phyloP scores from a whole-genome alignment of 2,113 vertebrate genomes.

The Pipra filicauda region DNA sequence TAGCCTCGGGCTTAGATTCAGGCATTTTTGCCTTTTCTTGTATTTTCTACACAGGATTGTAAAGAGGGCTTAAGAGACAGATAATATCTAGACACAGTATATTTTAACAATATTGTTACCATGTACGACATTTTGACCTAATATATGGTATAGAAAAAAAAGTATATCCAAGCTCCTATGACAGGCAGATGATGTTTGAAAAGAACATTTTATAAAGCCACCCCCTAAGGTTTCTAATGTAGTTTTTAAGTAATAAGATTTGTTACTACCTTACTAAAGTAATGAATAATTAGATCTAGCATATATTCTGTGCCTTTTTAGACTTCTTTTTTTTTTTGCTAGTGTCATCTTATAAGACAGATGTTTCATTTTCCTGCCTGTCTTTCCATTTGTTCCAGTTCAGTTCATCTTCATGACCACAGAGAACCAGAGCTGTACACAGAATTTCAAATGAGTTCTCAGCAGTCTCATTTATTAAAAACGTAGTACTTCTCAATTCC shows the following conservation, averaged over 20 bases:
- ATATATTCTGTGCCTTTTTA: neutral
- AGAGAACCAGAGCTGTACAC: neutral
- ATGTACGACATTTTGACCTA: neutral
- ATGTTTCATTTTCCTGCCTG: neutral
- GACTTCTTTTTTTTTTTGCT: neutral
- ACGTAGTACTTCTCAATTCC: neutral
- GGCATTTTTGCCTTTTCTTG: neutral
- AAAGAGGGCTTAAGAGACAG: neutral
- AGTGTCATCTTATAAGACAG: neutral
- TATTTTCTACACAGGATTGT: neutral
- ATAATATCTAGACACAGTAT: neutral
- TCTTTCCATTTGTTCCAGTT: neutral
- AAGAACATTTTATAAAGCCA: neutral
- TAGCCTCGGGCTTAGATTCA: neutral
- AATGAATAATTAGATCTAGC: neutral
- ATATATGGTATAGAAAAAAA: neutral
- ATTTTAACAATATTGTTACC: neutral
- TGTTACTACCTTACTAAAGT: neutral
- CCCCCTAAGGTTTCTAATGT: neutral
- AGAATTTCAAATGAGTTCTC: neutral
- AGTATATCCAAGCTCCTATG: neutral
- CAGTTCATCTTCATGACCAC: neutral
- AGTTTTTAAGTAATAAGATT: neutral
- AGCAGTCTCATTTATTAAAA: neutral
- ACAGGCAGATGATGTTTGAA: neutral